Percentiles rank a stretch among this genome's conserved stretches.
These are phyloP conservation scores for Eumaeus atala DNA, from an alignment of 1,140 invertebrate genomes.

Conservation along the genomic window DNA sequence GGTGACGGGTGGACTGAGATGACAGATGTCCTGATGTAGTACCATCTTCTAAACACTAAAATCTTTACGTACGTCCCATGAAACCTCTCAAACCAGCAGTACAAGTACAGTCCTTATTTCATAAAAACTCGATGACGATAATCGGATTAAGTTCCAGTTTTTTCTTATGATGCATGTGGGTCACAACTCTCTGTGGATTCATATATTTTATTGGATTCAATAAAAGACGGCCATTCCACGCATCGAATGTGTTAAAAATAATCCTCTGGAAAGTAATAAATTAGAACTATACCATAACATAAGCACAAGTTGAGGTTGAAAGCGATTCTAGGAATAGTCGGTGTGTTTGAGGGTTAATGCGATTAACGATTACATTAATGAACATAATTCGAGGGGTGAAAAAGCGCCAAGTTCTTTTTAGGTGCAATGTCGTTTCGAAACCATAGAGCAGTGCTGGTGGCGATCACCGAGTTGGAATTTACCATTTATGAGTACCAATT, in stretches of 20 bases:
- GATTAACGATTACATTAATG: conserved; percentile 7
- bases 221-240: conserved; percentile 29
- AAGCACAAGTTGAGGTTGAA: conserved; percentile 6
- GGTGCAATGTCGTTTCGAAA: too few species aligned
- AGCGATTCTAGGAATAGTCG: conserved; percentile 11
- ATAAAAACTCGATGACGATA: conserved; percentile 17
- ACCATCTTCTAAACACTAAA: too few species aligned
- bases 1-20: too few species aligned
- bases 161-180: conserved; percentile 14
- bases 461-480: too few species aligned
- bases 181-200: neutral
- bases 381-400: too few species aligned
- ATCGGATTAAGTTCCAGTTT: conserved; percentile 32
- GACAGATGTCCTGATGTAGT: too few species aligned
- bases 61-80: too few species aligned
- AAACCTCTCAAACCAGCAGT: too few species aligned
- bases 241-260: conserved; percentile 9
- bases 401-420: too few species aligned
- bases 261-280: conserved; percentile 12
- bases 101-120: too few species aligned
- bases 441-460: too few species aligned
- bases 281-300: conserved; percentile 13
- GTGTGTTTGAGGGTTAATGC: conserved; percentile 8
- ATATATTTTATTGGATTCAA: conserved; percentile 37
- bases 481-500: too few species aligned